Evolutionary conservation across 2,888 invertebrate species (phyloP), one percentile per base, ranked within the genome.

Genomic region (Cistogaster globosa): DNA sequence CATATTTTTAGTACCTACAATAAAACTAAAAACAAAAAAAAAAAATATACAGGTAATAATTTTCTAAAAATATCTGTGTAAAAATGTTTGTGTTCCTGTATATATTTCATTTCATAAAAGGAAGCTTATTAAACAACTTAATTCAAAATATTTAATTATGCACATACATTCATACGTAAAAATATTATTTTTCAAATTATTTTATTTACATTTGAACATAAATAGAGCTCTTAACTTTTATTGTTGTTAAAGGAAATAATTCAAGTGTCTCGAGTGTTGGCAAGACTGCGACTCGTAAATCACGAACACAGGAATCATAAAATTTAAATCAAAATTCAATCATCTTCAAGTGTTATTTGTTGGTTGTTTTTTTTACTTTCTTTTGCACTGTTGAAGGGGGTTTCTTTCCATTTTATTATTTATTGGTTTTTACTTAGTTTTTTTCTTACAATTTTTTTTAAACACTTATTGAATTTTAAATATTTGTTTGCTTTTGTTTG

Each of bases 241-340:
- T 51, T 62, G 32, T 74, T 62, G 20, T 22, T 22, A 6, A 62
- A 20, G 58, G 51, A 60, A 68, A 18, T 68, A 68, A 77, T 77
- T 77, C 77, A 77, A 51, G 58, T 77, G 77, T 62, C 26, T 60
- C 51, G 48, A 67, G 76, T 51, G 65, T 48, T 76, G 76, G 18
- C 38, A 53, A 69, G n/a, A 26, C 42, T 12, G 16, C 22, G 5
- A 18, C 60, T 60, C 20, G 60, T 38, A 69, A 69, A 16, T 62
- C 45, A 60, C 26, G 22, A 76, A 58, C 58, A 36, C 48, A 9
- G 48, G 32, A 20, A 45, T 68, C 32, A 68, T 67, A 53, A 53
- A 55, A 88, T 87, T 89, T 90, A 90, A 90, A 90, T 90, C 90
- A 91, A 89, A 91, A 89, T 89, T 89, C 90, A 91, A 90, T 89